These are phyloP conservation scores for Melanerpes formicivorus DNA, from an alignment of 2,113 vertebrate genomes.

Conservation along the genomic window DNA sequence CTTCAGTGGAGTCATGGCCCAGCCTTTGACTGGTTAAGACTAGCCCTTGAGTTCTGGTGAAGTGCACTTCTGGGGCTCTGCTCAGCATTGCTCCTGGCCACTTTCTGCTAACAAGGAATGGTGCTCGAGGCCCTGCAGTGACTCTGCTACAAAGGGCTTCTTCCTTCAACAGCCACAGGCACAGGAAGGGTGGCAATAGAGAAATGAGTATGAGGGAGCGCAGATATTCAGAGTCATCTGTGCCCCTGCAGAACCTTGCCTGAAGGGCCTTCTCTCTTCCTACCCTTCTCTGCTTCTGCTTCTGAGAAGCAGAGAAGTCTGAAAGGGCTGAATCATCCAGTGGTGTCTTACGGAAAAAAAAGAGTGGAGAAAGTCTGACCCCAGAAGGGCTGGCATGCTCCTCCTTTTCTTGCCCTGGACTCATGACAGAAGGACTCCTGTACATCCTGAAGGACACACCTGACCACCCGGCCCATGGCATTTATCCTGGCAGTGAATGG, in stretches of 20 bases:
- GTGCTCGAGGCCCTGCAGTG: background rate
- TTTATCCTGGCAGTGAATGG: background rate
- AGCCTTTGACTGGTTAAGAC: slow-evolving; percentile 79
- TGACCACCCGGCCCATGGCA: background rate
- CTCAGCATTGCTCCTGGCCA: background rate
- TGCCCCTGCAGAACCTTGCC: background rate
- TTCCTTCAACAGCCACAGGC: background rate
- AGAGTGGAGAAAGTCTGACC: background rate
- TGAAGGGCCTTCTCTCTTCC: background rate
- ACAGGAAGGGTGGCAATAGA: background rate
- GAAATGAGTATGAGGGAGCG: background rate
- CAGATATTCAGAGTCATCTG: background rate
- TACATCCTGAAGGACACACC: background rate
- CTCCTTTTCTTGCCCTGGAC: background rate
- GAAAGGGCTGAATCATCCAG: background rate
- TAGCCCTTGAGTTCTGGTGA: slow-evolving; percentile 69
- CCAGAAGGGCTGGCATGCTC: background rate
- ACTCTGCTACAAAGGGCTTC: background rate
- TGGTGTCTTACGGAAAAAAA: background rate
- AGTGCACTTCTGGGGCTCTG: background rate
- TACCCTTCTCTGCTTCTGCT: background rate
- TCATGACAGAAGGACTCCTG: background rate
- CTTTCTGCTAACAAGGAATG: background rate
- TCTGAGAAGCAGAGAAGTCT: background rate
- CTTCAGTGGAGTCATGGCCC: slow-evolving; percentile 78